Conservation (phyloP, 2,888 invertebrate species). For the Rhimphoctona megacephalus region DNA sequence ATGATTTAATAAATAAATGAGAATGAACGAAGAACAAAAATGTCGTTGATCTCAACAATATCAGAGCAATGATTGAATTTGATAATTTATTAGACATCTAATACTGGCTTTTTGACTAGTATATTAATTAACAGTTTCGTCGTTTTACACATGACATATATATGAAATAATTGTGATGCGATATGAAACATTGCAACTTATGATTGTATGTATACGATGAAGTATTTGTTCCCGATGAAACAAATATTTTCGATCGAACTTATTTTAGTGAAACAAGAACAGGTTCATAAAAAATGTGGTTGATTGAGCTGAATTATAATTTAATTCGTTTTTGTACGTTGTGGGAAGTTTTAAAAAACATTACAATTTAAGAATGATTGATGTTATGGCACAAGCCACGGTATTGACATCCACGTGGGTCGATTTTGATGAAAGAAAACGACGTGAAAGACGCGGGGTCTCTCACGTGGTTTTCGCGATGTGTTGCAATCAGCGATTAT, state of each 20-base stretch:
- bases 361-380: not conserved
- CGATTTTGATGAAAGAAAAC: not conserved
- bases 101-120: constrained; percentile 78
- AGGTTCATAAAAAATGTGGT: not conserved
- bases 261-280: constrained; percentile 1
- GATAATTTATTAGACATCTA: constrained; percentile 59
- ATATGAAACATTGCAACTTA: not conserved
- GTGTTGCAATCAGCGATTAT: constrained; percentile 1
- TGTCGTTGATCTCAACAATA: constrained; percentile 6
- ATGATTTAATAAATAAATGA: constrained; percentile 16
- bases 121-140: constrained; percentile 70
- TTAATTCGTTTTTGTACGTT: not conserved
- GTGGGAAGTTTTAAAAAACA: not conserved
- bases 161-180: not conserved
- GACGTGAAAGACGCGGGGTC: too few relatives aligned
- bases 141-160: constrained; percentile 63
- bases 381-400: constrained; percentile 4
- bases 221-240: not conserved
- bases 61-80: not conserved
- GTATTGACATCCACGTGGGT: constrained; percentile 24
- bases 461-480: not conserved
- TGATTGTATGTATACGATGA: not conserved
- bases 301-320: not conserved
- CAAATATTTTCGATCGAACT: not conserved
- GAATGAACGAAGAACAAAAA: not conserved